A percentile compares a stretch with the other conserved stretches of the same genome.
Evolutionary conservation across 2,888 invertebrate species (phyloP).

Genomic region (Yponomeuta plumbellus): DNA sequence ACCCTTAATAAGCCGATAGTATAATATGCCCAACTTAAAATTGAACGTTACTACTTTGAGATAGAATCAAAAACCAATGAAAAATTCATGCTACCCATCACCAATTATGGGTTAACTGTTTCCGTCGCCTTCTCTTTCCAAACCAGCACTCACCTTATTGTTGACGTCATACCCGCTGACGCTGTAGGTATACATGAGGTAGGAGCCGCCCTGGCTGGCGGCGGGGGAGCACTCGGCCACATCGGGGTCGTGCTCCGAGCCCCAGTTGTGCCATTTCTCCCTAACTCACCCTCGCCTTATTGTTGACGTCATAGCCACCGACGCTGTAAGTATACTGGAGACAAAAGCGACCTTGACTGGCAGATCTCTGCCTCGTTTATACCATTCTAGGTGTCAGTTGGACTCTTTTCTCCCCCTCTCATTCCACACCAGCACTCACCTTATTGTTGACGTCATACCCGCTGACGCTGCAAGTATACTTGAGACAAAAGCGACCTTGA

Average conservation of each 20-base stretch:
- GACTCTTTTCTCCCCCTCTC: too few relatives aligned
- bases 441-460: too few relatives aligned
- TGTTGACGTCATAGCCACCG: conserved; percentile 96
- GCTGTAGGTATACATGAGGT: conserved; percentile 97
- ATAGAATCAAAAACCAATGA: too few relatives aligned
- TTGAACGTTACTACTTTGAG: too few relatives aligned
- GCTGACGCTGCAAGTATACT: conserved; percentile 97
- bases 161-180: conserved; percentile 97
- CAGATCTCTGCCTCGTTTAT: too few relatives aligned
- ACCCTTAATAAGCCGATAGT: too few relatives aligned
- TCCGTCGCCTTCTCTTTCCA: too few relatives aligned
- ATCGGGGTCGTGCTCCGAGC: conserved; percentile 98
- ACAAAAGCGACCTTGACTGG: conserved; percentile 95
- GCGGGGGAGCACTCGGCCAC: conserved; percentile 96
- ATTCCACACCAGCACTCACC: too few relatives aligned
- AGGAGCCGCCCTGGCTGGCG: conserved; percentile 95
- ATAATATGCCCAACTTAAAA: too few relatives aligned
- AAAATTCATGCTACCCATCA: too few relatives aligned
- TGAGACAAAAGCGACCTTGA: conserved; percentile 95
- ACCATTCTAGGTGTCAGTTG: too few relatives aligned
- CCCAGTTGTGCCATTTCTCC: conserved; percentile 86
- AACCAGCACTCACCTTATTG: conserved; percentile 82
- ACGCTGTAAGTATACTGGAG: conserved; percentile 98
- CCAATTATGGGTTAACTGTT: too few relatives aligned
- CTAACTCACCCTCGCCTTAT: conserved; percentile 79